Conservation (phyloP, 2,888 invertebrate species). For the Xylocampa areola region DNA sequence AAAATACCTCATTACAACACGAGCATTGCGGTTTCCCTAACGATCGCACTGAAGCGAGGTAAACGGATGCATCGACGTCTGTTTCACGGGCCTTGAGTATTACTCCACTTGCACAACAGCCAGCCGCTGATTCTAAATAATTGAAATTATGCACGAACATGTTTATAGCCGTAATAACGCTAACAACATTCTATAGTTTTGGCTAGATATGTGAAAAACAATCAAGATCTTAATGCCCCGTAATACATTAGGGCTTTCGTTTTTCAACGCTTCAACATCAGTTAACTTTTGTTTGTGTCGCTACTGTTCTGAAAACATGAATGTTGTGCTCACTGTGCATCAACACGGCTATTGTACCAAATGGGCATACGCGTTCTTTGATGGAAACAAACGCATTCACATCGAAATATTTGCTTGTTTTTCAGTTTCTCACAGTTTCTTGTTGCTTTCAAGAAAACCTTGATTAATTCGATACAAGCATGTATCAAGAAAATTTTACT, state of each 20-base stretch:
- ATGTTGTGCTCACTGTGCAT: constrained; percentile 78
- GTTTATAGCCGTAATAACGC: constrained; percentile 5
- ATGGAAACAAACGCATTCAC: constrained; percentile 79
- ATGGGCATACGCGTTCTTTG: constrained; percentile 71
- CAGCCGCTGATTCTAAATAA: constrained; percentile 49
- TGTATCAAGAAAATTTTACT: constrained; percentile 5
- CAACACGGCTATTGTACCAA: constrained; percentile 82
- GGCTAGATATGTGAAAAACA: constrained; percentile 5
- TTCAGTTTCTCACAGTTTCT: constrained; percentile 69
- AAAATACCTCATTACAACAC: not conserved
- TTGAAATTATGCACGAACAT: constrained; percentile 31
- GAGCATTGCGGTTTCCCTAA: constrained; percentile 64
- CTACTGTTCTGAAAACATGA: constrained; percentile 79
- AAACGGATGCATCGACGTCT: constrained; percentile 76
- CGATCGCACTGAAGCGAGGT: constrained; percentile 67
- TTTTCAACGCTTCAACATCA: constrained; percentile 47
- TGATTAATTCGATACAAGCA: constrained; percentile 29
- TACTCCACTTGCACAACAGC: constrained; percentile 71
- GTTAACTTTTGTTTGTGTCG: constrained; percentile 67
- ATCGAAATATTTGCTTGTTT: constrained; percentile 77
- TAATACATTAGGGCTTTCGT: constrained; percentile 42
- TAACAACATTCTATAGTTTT: constrained; percentile 4
- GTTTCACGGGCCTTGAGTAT: constrained; percentile 79
- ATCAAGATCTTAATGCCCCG: constrained; percentile 14
- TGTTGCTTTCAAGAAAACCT: constrained; percentile 49